Percentiles rank a stretch among this genome's conserved stretches.
Evolutionary conservation across 1,140 invertebrate genomes (phyloP).

Genomic region (Dinothrombium tinctorium): DNA sequence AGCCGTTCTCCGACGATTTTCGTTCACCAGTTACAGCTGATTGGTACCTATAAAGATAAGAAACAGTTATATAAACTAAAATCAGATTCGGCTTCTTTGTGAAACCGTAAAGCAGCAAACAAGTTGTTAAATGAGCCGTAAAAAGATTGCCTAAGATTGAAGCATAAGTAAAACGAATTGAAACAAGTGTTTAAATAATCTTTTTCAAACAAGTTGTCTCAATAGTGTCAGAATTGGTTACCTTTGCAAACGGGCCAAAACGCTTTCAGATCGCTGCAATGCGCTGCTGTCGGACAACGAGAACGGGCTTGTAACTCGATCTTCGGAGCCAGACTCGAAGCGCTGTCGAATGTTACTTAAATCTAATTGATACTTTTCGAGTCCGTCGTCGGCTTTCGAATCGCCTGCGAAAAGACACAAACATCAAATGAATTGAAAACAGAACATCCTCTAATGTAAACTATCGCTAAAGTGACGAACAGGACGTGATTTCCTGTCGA

Average conservation of each 20-base stretch:
- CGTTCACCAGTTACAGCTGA: slow-evolving; percentile 19
- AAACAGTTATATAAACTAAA: no score
- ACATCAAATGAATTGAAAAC: no score
- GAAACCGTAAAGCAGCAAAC: no score
- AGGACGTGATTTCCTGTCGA: no score
- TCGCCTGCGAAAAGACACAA: slow-evolving; percentile 32
- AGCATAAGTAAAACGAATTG: no score
- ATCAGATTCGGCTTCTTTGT: no score
- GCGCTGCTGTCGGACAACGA: slow-evolving; percentile 29
- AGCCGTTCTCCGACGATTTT: slow-evolving; percentile 10
- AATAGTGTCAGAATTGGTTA: slow-evolving; percentile 22
- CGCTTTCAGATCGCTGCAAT: slow-evolving; percentile 43
- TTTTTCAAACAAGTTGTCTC: not conserved
- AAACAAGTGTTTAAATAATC: no score
- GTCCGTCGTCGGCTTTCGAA: slow-evolving; percentile 61
- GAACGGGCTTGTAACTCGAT: slow-evolving; percentile 19
- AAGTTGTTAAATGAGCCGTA: no score
- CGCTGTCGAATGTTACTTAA: slow-evolving; percentile 52
- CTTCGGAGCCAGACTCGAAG: slow-evolving; percentile 36
- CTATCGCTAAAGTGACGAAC: no score
- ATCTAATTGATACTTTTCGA: slow-evolving; percentile 40
- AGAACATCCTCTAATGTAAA: no score
- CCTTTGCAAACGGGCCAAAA: slow-evolving; percentile 53
- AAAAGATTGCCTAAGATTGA: no score
- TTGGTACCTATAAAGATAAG: slow-evolving; percentile 10